Evolutionary conservation across 2,888 invertebrate species (phyloP).

Genomic region (Iphiclides podalirius): DNA sequence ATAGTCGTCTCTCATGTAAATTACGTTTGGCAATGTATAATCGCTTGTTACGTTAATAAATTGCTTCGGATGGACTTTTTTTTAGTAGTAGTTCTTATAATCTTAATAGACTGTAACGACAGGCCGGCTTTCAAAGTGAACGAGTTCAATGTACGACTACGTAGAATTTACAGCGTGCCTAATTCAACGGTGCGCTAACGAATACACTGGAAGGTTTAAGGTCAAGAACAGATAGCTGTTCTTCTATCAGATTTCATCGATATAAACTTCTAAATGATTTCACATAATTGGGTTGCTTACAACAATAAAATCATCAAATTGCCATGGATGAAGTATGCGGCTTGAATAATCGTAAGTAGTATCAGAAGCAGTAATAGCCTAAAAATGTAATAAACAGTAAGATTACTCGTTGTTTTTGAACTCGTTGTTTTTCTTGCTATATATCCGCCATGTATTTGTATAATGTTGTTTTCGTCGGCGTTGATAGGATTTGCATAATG

Average conservation of each 20-base stretch:
- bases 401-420: no score
- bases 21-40: conserved; percentile 9
- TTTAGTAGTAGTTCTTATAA: background rate
- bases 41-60: conserved; percentile 13
- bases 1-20: conserved; percentile 13
- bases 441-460: background rate
- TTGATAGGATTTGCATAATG: background rate
- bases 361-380: background rate
- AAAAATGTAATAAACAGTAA: no score
- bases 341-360: background rate
- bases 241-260: no score
- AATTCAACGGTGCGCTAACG: background rate
- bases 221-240: no score
- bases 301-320: no score
- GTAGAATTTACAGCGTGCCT: background rate
- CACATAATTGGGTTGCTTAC: no score
- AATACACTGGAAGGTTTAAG: no score
- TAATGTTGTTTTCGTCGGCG: background rate
- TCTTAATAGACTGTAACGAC: background rate
- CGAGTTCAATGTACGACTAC: background rate
- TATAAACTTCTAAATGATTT: no score
- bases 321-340: no score
- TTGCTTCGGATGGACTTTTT: conserved; percentile 6
- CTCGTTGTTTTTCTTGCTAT: background rate
- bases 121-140: background rate